Evolutionary conservation across 1,140 invertebrate genomes (phyloP), one percentile per base, ranked within the genome.

Genomic region (Drosophila sulfurigaster): DNA sequence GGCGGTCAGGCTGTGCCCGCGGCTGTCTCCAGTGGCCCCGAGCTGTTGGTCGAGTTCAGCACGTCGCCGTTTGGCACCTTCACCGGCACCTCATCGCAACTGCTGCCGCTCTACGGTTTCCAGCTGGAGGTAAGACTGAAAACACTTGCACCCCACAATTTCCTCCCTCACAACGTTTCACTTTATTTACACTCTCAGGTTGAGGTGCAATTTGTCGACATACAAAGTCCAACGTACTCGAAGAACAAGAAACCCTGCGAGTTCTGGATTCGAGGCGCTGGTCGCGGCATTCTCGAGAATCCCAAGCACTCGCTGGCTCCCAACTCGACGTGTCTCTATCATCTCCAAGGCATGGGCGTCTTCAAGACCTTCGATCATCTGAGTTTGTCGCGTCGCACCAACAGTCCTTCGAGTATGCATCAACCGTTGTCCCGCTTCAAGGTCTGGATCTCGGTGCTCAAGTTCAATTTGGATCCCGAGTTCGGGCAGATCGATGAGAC

Each of bases 31-130:
- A 97, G 96, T 87, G 96, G 96, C 0, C 96, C 96, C 43, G 97
- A 98, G 91, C 94, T 98, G 67, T 93, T 98, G 49, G 96, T 98
- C 25, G 97, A 98, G 93, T 97, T 98, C 92, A 97, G 96, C 66
- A 97, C 96, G n/a, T 97, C 96, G 20, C 96, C 97, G 2, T 97
- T 96, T 93, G 97, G 97, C 81, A 97, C 97, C 68, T 96, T 98
- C 92, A 90, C 94, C 96, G 66, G 96, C 96, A 93, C 96, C 96
- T 56, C 92, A 30, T 92, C 95, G 28, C 95, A 96, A 46, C 94
- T 95, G 38, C 95, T 96, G 89, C 95, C 96, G 1, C 93, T 97
- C 30, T 96, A 97, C 91, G 97, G 97, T 56, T 98, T 98, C 92
- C 97, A 98, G 85, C 93, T 98, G 45, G 96, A 98, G 94, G 96